Evolutionary conservation across 2,888 invertebrate species (phyloP), one percentile per base, ranked within the genome.

Genomic region (Hirtodrosophila duncani): DNA sequence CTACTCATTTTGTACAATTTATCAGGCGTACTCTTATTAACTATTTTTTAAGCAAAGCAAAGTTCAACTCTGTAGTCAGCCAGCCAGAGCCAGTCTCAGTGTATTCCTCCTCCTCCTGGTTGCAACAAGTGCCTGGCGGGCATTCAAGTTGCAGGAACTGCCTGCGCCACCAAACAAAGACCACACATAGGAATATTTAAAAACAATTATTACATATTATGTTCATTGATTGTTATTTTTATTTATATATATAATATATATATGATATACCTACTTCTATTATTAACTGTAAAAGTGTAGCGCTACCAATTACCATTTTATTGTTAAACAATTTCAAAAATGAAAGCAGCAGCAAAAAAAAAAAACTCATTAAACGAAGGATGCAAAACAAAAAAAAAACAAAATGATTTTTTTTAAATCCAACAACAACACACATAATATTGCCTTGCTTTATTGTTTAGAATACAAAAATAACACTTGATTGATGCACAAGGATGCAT

Each of bases 161-260:
- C n/a, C n/a, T n/a, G n/a, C n/a, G n/a, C n/a, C n/a, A n/a, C n/a
- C n/a, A 34, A 36, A 64, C 38, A 41, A 44, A 9, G 20, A 10
- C 5, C 18, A 8, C 14, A 16, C 21, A 18, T 2, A 24, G 11
- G 9, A 42, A 36, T 11, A 44, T 31, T 37, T 36, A 53, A 74
- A 43, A 46, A 53, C 26, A 16, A 36, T 52, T 37, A 27, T 29
- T 60, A 62, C 55, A n/a, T 53, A 69, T 65, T 66, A 66, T 50
- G 49, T 75, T 70, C 67, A 66, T 60, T 56, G 46, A 65, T 74
- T 79, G 80, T 79, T 79, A 79, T 61, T 48, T 59, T 71, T 59
- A 67, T 70, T 71, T 75, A 58, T 61, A 72, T 61, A 50, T 41
- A 41, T 37, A 49, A 34, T 17, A 49, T 33, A 49, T 56, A 41